Conservation (phyloP, 1,140 invertebrate genomes). For the Zaprionus camerounensis region DNA sequence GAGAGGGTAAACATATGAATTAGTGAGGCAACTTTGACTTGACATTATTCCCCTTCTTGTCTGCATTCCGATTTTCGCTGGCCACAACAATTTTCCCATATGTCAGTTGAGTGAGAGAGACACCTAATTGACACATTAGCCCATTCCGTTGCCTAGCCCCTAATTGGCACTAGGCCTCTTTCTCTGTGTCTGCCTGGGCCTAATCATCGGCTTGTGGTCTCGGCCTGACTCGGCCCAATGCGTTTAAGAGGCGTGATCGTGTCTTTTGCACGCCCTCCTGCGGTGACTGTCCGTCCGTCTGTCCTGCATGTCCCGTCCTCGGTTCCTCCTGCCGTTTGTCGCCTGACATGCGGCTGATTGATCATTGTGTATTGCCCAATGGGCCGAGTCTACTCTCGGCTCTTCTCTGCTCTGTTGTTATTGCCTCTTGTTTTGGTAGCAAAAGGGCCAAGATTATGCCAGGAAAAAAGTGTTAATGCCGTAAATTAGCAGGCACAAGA, state of each 20-base stretch:
- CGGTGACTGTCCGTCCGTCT: conserved; percentile 20
- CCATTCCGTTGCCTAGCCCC: conserved; percentile 54
- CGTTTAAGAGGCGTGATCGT: conserved; percentile 79
- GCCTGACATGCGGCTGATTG: conserved; percentile 66
- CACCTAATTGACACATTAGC: conserved; percentile 82
- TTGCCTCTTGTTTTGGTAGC: conserved; percentile 69
- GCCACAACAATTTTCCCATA: conserved; percentile 54
- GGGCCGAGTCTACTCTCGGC: conserved; percentile 29
- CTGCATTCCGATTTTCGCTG: conserved; percentile 5
- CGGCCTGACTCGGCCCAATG: conserved; percentile 44
- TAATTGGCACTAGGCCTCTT: conserved; percentile 66
- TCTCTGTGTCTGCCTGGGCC: conserved; percentile 40
- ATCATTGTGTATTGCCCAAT: conserved; percentile 65
- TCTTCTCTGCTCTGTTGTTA: conserved; percentile 37
- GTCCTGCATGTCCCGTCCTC: background rate
- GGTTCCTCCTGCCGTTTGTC: conserved; percentile 21
- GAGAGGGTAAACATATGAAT: conserved; percentile 34
- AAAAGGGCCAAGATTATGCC: conserved; percentile 52
- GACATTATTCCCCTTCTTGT: background rate
- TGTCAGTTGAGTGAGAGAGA: conserved; percentile 56
- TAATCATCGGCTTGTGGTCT: conserved; percentile 41
- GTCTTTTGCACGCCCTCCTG: conserved; percentile 82
- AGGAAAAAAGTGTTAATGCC: conserved; percentile 54
- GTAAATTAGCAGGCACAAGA: conserved; percentile 51
- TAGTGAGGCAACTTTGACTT: conserved; percentile 11